Percentiles rank a stretch among this genome's conserved stretches.
phyloP scores from a whole-genome alignment of 2,113 vertebrate genomes.

The Rallus limicola region DNA sequence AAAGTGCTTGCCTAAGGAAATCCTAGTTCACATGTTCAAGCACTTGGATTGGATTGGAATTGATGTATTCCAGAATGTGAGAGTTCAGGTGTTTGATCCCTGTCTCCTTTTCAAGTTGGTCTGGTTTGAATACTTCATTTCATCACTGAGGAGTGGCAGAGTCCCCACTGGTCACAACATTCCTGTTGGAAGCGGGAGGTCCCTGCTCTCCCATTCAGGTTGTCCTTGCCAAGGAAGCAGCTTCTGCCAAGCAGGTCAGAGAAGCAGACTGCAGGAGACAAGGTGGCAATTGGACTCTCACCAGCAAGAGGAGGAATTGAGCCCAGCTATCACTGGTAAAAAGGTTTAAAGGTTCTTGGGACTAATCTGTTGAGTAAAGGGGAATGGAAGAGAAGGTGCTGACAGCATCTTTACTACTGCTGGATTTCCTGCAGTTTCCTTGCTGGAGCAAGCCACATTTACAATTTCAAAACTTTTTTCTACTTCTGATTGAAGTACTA shows the following conservation, averaged over 20 bases:
- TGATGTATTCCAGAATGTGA: neutral
- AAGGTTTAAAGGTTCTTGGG: neutral
- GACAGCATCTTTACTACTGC: neutral
- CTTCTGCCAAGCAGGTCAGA: neutral
- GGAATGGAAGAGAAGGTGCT: neutral
- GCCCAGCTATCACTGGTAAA: neutral
- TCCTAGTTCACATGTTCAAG: neutral
- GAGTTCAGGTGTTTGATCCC: neutral
- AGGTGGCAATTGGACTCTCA: neutral
- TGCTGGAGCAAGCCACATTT: neutral
- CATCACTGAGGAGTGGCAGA: neutral
- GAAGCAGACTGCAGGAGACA: neutral
- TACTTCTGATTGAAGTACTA: neutral
- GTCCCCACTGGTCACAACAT: neutral
- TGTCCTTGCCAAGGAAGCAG: neutral
- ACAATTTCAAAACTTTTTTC: neutral
- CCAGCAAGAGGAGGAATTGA: neutral
- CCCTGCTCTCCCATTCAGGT: neutral
- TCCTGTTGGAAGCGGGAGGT: neutral
- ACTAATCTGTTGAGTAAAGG: neutral
- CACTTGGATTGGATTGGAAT: neutral
- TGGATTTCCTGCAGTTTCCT: neutral
- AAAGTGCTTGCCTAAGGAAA: neutral
- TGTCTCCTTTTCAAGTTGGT: neutral
- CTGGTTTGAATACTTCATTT: neutral